Conservation (phyloP, 2,113 vertebrate genomes). For the Rhineura floridana region DNA sequence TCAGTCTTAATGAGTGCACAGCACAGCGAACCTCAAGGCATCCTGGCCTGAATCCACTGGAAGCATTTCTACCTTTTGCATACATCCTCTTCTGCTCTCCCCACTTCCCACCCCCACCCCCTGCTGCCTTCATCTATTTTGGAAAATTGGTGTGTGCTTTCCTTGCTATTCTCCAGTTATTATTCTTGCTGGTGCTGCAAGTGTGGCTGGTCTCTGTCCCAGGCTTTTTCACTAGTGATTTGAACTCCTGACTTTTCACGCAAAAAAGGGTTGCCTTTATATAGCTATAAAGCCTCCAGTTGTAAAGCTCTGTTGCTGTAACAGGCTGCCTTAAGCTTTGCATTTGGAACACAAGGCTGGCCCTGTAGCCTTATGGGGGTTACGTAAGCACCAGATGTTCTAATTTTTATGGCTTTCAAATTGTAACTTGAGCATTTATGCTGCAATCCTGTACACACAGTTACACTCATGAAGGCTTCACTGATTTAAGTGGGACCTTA, state of each 20-base stretch:
- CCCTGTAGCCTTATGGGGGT: background rate
- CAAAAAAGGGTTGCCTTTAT: background rate
- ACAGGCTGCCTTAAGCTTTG: slow-evolving; percentile 10
- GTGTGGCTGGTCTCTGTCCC: background rate
- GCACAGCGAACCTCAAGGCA: background rate
- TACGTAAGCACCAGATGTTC: slow-evolving; percentile 14
- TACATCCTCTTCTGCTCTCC: background rate
- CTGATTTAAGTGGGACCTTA: background rate
- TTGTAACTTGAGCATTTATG: background rate
- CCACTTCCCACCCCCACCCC: background rate
- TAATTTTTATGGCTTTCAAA: slow-evolving; percentile 3
- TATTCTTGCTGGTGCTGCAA: background rate
- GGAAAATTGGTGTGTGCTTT: background rate
- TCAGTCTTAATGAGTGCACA: background rate
- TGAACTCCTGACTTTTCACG: slow-evolving; percentile 10
- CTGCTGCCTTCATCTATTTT: background rate
- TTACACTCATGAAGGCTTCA: background rate
- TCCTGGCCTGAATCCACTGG: background rate
- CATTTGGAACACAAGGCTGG: background rate
- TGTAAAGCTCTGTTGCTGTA: background rate
- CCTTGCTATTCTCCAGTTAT: background rate
- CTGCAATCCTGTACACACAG: background rate
- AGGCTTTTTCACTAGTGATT: slow-evolving; percentile 9
- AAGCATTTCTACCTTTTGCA: background rate
- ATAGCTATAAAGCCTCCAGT: slow-evolving; percentile 10